Conservation (phyloP, 2,888 invertebrate genomes). For the Chrysodeixis includens region DNA sequence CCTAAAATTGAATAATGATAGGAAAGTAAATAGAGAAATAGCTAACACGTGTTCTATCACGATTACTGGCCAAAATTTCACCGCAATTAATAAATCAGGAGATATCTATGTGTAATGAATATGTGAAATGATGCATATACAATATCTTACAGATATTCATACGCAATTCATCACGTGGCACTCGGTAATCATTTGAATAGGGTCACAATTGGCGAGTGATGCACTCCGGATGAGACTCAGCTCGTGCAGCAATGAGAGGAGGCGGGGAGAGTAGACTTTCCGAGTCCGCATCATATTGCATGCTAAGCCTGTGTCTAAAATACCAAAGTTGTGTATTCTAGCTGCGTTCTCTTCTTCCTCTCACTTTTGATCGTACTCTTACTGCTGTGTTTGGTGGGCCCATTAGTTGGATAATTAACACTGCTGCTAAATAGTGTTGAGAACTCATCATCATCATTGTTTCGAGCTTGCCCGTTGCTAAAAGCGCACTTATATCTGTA, state of each 20-base stretch:
- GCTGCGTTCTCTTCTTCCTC: neutral
- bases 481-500: too few relatives aligned
- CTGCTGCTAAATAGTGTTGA: too few relatives aligned
- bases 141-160: neutral
- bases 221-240: neutral
- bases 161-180: neutral
- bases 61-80: neutral
- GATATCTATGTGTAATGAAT: neutral
- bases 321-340: neutral
- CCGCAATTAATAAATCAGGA: neutral
- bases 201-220: neutral
- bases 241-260: neutral
- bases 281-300: neutral
- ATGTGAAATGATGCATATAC: neutral
- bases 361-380: too few relatives aligned
- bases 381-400: too few relatives aligned
- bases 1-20: too few relatives aligned
- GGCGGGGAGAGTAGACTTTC: neutral
- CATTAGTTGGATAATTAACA: too few relatives aligned
- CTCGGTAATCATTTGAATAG: conserved; percentile 1
- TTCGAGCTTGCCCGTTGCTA: too few relatives aligned
- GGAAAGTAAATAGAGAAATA: too few relatives aligned
- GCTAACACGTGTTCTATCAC: too few relatives aligned
- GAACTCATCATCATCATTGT: too few relatives aligned
- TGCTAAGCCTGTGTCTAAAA: neutral